A percentile compares a stretch with the other conserved stretches of the same genome.
Conservation (phyloP, 1,140 invertebrate species). For the Cataglyphis hispanica region DNA sequence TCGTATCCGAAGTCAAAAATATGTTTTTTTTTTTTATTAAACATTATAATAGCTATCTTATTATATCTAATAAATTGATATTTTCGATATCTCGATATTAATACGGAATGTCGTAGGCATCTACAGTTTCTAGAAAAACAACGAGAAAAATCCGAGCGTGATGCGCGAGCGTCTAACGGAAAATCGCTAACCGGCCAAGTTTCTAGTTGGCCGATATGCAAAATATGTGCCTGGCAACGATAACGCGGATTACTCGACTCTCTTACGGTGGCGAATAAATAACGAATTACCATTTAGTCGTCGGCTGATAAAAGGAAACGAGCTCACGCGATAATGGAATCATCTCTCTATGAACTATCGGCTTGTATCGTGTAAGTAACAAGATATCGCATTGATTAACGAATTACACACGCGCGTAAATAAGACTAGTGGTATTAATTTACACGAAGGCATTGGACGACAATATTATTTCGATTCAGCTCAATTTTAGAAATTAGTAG, state of each 20-base stretch:
- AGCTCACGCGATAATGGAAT: constrained; percentile 77
- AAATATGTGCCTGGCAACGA: constrained; percentile 57
- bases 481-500: neutral
- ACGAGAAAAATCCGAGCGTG: neutral
- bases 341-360: constrained; percentile 73
- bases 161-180: neutral
- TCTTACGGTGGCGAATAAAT: constrained; percentile 76
- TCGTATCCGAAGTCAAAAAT: too few species aligned
- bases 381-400: constrained; percentile 74
- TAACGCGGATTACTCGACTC: constrained; percentile 69
- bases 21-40: too few species aligned
- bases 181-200: constrained; percentile 50
- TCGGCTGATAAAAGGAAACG: constrained; percentile 79
- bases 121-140: neutral
- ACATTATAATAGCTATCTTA: too few species aligned
- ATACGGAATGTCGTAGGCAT: neutral
- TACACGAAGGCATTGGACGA: neutral
- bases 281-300: constrained; percentile 82
- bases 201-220: constrained; percentile 70
- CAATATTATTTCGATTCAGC: neutral
- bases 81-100: neutral
- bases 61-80: neutral
- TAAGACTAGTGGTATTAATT: constrained; percentile 11
- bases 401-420: constrained; percentile 64
- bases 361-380: constrained; percentile 76